Percentiles rank a stretch among this genome's conserved stretches.
Conservation (phyloP, 1,140 invertebrate species). For the Megalonaias nervosa region DNA sequence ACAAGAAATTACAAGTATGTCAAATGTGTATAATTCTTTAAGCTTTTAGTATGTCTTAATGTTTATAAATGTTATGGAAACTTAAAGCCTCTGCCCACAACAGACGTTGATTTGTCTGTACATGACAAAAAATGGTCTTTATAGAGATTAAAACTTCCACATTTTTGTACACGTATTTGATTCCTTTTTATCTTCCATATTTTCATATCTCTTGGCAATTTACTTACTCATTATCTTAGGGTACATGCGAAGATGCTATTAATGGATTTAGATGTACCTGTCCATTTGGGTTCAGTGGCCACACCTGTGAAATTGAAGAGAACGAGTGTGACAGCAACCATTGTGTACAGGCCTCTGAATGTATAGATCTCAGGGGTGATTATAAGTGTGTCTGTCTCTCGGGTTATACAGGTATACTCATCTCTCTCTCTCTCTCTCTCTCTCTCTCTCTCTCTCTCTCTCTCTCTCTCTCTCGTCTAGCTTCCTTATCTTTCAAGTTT, state of each 20-base stretch:
- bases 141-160: neutral
- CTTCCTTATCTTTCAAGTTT: neutral
- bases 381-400: slow-evolving; percentile 45
- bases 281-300: slow-evolving; percentile 39
- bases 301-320: slow-evolving; percentile 28
- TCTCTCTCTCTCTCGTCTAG: neutral
- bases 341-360: slow-evolving; percentile 35
- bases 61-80: too few relatives aligned
- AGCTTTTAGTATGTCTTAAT: too few relatives aligned
- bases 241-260: slow-evolving; percentile 28
- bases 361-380: slow-evolving; percentile 36
- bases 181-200: neutral
- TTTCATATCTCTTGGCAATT: neutral
- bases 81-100: too few relatives aligned
- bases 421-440: neutral
- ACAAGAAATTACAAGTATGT: too few relatives aligned
- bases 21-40: too few relatives aligned
- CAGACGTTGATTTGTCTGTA: too few relatives aligned
- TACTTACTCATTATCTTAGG: slow-evolving; percentile 26
- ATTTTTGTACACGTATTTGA: neutral
- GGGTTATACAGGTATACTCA: slow-evolving; percentile 43
- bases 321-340: slow-evolving; percentile 28
- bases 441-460: neutral
- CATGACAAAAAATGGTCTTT: neutral
- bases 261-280: slow-evolving; percentile 34